These are phyloP conservation scores for Amphiduros pacificus DNA, from an alignment of 2,888 invertebrate genomes.

Conservation along the genomic window DNA sequence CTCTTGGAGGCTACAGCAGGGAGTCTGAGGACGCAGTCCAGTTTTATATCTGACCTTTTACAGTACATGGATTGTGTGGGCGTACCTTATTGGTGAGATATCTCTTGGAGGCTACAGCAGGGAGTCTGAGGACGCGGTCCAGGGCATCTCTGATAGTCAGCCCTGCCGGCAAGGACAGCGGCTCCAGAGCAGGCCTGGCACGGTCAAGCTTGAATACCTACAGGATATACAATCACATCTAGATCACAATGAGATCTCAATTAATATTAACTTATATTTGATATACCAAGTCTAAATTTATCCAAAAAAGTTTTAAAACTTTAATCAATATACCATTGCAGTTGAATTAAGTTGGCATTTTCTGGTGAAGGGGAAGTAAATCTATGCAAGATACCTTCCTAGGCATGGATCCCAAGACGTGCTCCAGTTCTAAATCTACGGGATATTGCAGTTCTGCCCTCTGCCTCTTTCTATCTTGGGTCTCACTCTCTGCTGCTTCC, in stretches of 20 bases:
- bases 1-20: constrained; percentile 94
- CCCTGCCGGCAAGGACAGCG: constrained; percentile 64
- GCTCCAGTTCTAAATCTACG: constrained; percentile 84
- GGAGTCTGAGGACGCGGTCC: constrained; percentile 77
- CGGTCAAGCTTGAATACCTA: constrained; percentile 69
- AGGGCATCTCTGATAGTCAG: constrained; percentile 72
- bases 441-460: constrained; percentile 62
- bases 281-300: no score
- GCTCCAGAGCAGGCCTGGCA: constrained; percentile 61
- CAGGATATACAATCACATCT: neutral
- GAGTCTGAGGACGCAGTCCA: constrained; percentile 77
- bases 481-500: constrained; percentile 57
- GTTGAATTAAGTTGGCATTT: no score
- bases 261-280: no score
- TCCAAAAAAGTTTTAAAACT: no score
- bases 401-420: constrained; percentile 87
- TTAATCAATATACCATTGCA: no score
- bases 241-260: no score
- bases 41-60: no score
- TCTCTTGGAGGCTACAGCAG: constrained; percentile 91
- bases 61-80: no score
- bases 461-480: constrained; percentile 21
- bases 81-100: constrained; percentile 94
- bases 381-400: no score
- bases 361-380: no score